Conservation (phyloP, 2,888 invertebrate species). For the Caenorhabditis auriculariae region DNA sequence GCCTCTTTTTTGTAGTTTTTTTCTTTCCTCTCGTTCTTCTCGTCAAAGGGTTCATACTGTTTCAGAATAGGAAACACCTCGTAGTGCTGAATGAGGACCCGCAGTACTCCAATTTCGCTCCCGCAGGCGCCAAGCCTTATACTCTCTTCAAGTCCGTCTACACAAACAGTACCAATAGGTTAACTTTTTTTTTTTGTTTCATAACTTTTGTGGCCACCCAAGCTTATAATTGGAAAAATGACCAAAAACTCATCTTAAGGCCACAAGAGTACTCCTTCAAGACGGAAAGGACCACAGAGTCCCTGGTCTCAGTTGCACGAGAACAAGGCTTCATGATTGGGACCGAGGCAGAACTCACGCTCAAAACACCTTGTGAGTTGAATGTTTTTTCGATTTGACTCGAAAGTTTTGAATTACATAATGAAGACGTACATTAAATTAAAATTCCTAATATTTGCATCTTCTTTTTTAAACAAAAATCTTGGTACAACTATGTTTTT, state of each 20-base stretch:
- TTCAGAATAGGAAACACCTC: constrained; percentile 59
- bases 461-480: no score
- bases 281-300: constrained; percentile 62
- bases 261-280: constrained; percentile 63
- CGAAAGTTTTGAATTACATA: no score
- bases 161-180: constrained; percentile 62
- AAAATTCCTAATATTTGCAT: no score
- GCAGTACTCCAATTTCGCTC: constrained; percentile 54
- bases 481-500: no score
- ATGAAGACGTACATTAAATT: no score
- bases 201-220: neutral
- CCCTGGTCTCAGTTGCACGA: constrained; percentile 54
- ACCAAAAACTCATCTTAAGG: constrained; percentile 4
- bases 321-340: constrained; percentile 65
- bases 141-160: constrained; percentile 63
- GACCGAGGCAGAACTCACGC: constrained; percentile 65
- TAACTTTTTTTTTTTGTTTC: neutral
- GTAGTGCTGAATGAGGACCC: constrained; percentile 59
- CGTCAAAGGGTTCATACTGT: no score
- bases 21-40: no score
- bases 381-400: constrained; percentile 6
- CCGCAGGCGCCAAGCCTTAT: constrained; percentile 60
- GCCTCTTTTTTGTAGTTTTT: no score
- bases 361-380: constrained; percentile 65
- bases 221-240: neutral